Evolutionary conservation across 2,113 vertebrate species (phyloP).

Genomic region (Tupaia tana): DNA sequence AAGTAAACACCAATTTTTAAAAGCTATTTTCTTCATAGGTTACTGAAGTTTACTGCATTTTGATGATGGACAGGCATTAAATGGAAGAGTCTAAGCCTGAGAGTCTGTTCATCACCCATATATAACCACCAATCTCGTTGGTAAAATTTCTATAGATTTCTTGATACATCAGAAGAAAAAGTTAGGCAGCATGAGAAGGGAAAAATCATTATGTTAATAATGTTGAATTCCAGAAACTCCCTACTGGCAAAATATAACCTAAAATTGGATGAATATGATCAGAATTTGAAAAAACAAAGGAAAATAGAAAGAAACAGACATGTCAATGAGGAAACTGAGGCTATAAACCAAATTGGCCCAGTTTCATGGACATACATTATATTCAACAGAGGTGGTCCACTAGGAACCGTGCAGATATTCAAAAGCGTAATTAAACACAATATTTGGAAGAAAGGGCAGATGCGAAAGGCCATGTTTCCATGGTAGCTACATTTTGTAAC

Average conservation of each 20-base stretch:
- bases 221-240: not conserved
- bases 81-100: not conserved
- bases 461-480: not conserved
- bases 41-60: conserved; percentile 1
- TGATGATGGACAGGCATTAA: conserved; percentile 15
- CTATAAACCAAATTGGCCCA: not conserved
- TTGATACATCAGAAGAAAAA: conserved; percentile 1
- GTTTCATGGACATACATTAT: not conserved
- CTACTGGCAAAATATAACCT: not conserved
- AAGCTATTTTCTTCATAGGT: not conserved
- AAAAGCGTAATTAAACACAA: not conserved
- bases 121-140: not conserved
- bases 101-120: not conserved
- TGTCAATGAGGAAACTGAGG: not conserved
- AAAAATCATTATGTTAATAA: not conserved
- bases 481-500: not conserved
- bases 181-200: not conserved
- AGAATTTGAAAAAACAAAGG: conserved; percentile 9
- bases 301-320: not conserved
- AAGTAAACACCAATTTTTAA: conserved; percentile 26
- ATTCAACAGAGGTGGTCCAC: not conserved
- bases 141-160: not conserved
- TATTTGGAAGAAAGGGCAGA: not conserved
- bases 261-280: not conserved
- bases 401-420: not conserved